Conservation (phyloP, 1,140 invertebrate species). For the Mylabris phalerata region DNA sequence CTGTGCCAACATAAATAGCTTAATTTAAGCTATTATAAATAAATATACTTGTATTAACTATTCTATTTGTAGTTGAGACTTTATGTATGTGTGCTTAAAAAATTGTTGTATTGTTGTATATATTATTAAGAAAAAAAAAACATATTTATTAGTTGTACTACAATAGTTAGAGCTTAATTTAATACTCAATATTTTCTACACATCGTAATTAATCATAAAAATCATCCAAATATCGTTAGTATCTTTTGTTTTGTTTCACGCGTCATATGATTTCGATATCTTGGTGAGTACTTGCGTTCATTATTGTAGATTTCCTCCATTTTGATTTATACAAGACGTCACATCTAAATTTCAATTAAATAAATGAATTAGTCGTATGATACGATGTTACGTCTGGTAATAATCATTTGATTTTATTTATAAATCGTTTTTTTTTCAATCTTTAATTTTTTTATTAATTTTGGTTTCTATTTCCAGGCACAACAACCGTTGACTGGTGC, state of each 20-base stretch:
- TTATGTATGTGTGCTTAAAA: constrained; percentile 17
- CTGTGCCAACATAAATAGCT: constrained; percentile 23
- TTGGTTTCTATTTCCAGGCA: constrained; percentile 49
- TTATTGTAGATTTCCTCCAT: not conserved
- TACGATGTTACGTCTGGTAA: no score
- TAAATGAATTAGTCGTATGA: not conserved
- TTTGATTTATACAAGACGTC: no score
- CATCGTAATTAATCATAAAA: not conserved
- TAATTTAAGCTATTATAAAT: constrained; percentile 8
- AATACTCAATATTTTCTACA: not conserved
- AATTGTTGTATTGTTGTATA: constrained; percentile 17
- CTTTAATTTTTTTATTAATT: not conserved
- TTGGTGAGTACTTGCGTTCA: constrained; percentile 42
- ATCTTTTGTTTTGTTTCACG: constrained; percentile 44
- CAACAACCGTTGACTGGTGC: constrained; percentile 66
- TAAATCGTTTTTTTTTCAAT: not conserved
- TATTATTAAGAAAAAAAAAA: constrained; percentile 9
- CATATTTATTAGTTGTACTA: not conserved
- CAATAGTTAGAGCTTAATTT: not conserved
- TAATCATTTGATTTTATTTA: no score
- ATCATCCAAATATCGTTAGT: constrained; percentile 12
- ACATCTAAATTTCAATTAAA: not conserved
- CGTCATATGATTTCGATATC: constrained; percentile 40
- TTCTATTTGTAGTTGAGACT: constrained; percentile 12
- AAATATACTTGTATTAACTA: constrained; percentile 8